phyloP scores from a whole-genome alignment of 2,888 invertebrate species.

The Trichopoda pennipes region DNA sequence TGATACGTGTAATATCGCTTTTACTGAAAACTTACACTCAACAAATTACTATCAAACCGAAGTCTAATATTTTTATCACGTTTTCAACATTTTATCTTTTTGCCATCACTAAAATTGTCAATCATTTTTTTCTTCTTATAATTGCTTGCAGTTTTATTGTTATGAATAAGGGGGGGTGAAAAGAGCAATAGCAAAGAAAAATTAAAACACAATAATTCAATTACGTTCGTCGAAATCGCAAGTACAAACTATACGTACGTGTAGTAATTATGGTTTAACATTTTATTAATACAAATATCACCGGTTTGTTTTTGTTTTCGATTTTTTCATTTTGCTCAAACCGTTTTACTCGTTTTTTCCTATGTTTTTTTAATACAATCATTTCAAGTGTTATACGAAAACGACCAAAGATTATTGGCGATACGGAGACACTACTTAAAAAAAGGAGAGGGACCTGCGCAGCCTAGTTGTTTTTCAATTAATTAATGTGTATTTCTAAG shows the following conservation, averaged over 20 bases:
- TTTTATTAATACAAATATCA: slow-evolving; percentile 34
- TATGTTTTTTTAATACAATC: neutral
- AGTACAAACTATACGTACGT: slow-evolving; percentile 23
- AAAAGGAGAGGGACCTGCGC: too few relatives aligned
- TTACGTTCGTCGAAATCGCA: slow-evolving; percentile 28
- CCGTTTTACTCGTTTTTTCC: neutral
- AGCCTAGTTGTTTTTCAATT: too few relatives aligned
- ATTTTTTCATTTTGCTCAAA: neutral
- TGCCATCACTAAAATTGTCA: slow-evolving; percentile 17
- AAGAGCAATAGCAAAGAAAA: slow-evolving; percentile 1
- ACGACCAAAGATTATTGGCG: neutral
- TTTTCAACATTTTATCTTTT: neutral
- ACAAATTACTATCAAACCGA: neutral
- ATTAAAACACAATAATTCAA: slow-evolving; percentile 31
- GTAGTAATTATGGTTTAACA: slow-evolving; percentile 30
- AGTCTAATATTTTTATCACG: neutral
- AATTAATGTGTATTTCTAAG: too few relatives aligned
- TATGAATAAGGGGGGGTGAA: neutral
- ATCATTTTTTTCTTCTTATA: slow-evolving; percentile 9
- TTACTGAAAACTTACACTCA: too few relatives aligned
- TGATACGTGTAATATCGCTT: too few relatives aligned
- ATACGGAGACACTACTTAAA: too few relatives aligned
- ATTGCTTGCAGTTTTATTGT: slow-evolving; percentile 13
- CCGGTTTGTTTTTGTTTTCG: slow-evolving; percentile 15
- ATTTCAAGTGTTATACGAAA: slow-evolving; percentile 35